Evolutionary conservation across 2,113 vertebrate genomes (phyloP), one percentile per base, ranked within the genome.

Genomic region (Ictidomys tridecemlineatus): DNA sequence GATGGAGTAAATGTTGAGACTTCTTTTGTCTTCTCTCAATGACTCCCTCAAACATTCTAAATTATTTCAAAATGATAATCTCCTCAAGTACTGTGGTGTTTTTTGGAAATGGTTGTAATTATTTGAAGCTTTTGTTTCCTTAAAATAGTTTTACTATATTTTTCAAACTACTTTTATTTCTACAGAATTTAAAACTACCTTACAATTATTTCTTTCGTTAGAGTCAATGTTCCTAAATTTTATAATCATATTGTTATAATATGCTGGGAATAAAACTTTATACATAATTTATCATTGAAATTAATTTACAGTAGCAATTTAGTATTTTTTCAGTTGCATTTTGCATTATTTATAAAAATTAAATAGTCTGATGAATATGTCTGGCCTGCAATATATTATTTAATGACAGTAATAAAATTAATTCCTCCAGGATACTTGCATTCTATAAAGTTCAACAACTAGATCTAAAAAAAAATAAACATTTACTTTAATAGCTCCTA

Each of bases 11-110:
- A 89, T 84, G 37, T 53, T 84, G 78, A 91, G 76, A 87, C 73
- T 87, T 84, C 6, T 89, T 96, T 96, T 97, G 42, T 80, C 14
- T 96, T 95, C 42, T 93, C 91, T 86, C n/a, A 95, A 8, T 70
- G 69, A 90, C 61, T 85, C 89, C 93, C 65, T 95, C 42, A 89
- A 72, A 88, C 95, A 82, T 76, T 77, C 34, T 65, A 93, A 96
- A 72, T 87, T 30, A 58, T 95, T 96, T 97, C 79, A 76, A 90
- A 96, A 80, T 67, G 42, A 76, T 16, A 90, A 39, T 3, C 1
- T 63, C 6, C 56, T 85, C 92, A 77, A 83, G 14, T 37, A 73
- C 2, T 65, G 1, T 65, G 32, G 5, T 1, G 2, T 58, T 85
- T 63, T 63, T 26, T 85, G 0, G 37, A 73, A 8, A 82, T 8